Conservation (phyloP, 2,113 vertebrate species). For the Serilophus lunatus region DNA sequence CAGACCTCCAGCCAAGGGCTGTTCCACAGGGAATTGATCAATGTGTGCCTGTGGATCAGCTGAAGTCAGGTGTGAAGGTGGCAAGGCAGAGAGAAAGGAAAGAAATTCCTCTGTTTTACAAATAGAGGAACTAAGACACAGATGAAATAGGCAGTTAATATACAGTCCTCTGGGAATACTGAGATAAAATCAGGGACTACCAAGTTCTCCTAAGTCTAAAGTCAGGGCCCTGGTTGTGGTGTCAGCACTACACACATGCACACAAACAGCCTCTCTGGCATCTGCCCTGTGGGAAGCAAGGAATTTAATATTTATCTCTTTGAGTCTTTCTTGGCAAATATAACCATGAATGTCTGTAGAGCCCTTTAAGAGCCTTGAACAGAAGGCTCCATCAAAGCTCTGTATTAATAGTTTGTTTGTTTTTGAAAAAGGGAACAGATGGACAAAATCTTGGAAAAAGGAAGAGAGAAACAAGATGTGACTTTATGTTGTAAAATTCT, state of each 20-base stretch:
- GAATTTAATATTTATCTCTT: constrained; percentile 35
- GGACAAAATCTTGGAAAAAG: constrained; percentile 50
- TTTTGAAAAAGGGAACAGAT: constrained; percentile 47
- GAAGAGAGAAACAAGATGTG: constrained; percentile 24
- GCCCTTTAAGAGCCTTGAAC: constrained; percentile 25
- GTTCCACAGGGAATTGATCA: neutral
- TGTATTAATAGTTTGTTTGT: constrained; percentile 63
- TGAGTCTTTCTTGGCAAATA: constrained; percentile 26
- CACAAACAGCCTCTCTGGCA: neutral
- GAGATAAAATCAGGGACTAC: neutral
- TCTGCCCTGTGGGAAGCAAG: neutral
- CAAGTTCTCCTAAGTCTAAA: neutral
- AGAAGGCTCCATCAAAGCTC: constrained; percentile 45
- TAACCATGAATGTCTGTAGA: neutral
- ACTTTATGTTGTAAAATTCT: constrained; percentile 26
- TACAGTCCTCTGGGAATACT: neutral
- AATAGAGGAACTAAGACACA: neutral
- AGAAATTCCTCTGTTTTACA: neutral
- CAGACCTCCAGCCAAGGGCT: neutral
- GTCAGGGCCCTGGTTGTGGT: neutral
- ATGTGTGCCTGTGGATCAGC: fast-evolving
- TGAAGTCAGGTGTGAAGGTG: neutral
- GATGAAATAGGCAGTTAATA: neutral
- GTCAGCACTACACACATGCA: neutral
- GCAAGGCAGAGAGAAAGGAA: neutral